Conservation (phyloP, 2,888 invertebrate genomes). For the Julus scandinavius region DNA sequence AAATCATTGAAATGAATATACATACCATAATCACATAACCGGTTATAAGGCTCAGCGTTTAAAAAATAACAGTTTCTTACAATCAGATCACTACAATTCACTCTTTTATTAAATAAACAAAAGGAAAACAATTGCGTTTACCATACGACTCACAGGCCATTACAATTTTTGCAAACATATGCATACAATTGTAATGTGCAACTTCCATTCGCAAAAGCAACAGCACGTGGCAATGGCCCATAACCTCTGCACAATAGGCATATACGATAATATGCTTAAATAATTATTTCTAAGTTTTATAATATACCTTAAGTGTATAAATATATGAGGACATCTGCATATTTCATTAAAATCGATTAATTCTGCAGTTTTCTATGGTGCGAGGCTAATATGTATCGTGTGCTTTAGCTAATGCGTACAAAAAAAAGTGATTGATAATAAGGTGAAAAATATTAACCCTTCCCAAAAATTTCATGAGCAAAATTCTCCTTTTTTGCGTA, state of each 20-base stretch:
- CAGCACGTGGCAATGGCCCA: not conserved
- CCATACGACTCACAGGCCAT: not conserved
- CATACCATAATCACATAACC: too few relatives aligned
- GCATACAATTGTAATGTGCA: not conserved
- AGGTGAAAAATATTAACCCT: conserved; percentile 12
- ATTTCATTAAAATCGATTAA: conserved; percentile 13
- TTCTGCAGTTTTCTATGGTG: not conserved
- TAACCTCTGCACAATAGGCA: not conserved
- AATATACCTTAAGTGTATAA: conserved; percentile 35
- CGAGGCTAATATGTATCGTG: not conserved
- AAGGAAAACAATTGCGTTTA: conserved; percentile 5
- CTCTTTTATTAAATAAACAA: conserved; percentile 25
- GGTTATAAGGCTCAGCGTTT: too few relatives aligned
- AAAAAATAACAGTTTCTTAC: too few relatives aligned
- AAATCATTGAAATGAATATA: too few relatives aligned
- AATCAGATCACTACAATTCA: not conserved
- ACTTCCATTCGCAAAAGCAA: not conserved
- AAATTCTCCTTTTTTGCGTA: not conserved
- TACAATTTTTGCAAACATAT: not conserved
- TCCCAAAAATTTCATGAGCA: conserved; percentile 12
- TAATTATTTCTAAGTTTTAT: conserved; percentile 29
- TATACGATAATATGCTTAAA: conserved; percentile 31
- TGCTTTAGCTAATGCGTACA: conserved; percentile 28
- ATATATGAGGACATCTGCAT: conserved; percentile 26
- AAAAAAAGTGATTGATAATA: conserved; percentile 10